Evolutionary conservation across 2,113 vertebrate genomes (phyloP).

Genomic region (Sebastes schlegelii): DNA sequence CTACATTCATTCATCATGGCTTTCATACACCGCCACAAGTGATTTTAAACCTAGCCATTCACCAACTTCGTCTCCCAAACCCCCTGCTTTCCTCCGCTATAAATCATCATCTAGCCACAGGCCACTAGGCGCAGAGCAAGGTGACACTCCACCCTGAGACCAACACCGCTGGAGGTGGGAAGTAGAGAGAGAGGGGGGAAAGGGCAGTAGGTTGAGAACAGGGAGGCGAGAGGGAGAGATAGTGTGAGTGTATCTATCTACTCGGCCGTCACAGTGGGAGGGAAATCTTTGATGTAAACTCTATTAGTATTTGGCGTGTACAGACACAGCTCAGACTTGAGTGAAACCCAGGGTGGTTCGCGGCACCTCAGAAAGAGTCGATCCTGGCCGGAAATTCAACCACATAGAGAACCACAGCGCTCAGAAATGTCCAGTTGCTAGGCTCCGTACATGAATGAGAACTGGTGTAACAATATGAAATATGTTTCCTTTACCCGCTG

Average conservation of each 20-base stretch:
- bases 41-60: conserved; percentile 68
- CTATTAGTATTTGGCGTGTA: conserved; percentile 61
- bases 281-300: conserved; percentile 71
- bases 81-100: conserved; percentile 53
- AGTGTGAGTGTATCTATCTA: conserved; percentile 38
- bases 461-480: conserved; percentile 15
- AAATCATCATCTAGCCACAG: conserved; percentile 76
- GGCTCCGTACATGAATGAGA: conserved; percentile 10
- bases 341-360: conserved; percentile 45
- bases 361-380: conserved; percentile 16
- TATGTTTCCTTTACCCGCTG: neutral
- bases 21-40: conserved; percentile 65
- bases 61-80: conserved; percentile 60
- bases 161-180: conserved; percentile 49
- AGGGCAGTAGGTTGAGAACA: conserved; percentile 48
- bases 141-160: conserved; percentile 69
- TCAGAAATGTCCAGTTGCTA: conserved; percentile 11
- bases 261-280: conserved; percentile 63
- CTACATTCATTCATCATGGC: conserved; percentile 62
- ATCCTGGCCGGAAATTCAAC: conserved; percentile 21
- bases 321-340: conserved; percentile 44
- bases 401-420: neutral
- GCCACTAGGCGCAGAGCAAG: conserved; percentile 67
- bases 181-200: conserved; percentile 17
- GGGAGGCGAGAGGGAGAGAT: conserved; percentile 15